Evolutionary conservation across 2,888 invertebrate genomes (phyloP).

Genomic region (Furcula furcula): DNA sequence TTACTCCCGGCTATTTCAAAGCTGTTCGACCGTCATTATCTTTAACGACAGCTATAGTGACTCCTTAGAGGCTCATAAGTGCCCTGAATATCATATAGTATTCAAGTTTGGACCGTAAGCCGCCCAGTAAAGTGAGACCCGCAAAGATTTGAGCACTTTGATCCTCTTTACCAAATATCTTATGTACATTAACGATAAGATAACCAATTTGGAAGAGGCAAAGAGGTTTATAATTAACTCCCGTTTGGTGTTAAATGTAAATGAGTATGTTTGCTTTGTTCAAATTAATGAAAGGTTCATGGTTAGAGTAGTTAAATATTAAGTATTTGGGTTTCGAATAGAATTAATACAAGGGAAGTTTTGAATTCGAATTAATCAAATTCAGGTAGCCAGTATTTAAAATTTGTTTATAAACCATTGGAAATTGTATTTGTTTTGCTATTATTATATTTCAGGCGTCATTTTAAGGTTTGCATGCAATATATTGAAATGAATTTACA

Average conservation of each 20-base stretch:
- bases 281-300: no score
- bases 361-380: no score
- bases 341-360: no score
- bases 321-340: no score
- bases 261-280: no score
- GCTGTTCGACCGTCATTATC: constrained; percentile 34
- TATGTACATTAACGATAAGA: constrained; percentile 10
- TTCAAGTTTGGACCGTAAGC: constrained; percentile 18
- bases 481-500: no score
- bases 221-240: constrained; percentile 10
- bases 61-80: constrained; percentile 14
- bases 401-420: no score
- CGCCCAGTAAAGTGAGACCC: constrained; percentile 15
- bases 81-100: constrained; percentile 28
- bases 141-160: constrained; percentile 24
- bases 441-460: no score
- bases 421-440: no score
- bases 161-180: constrained; percentile 16
- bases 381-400: no score
- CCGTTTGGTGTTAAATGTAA: not conserved
- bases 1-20: not conserved
- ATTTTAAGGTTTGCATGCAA: no score
- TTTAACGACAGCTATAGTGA: constrained; percentile 29
- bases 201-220: constrained; percentile 11
- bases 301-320: no score